Percentiles rank a stretch among this genome's conserved stretches.
Evolutionary conservation across 2,113 vertebrate species (phyloP).

Genomic region (Sebastes schlegelii): DNA sequence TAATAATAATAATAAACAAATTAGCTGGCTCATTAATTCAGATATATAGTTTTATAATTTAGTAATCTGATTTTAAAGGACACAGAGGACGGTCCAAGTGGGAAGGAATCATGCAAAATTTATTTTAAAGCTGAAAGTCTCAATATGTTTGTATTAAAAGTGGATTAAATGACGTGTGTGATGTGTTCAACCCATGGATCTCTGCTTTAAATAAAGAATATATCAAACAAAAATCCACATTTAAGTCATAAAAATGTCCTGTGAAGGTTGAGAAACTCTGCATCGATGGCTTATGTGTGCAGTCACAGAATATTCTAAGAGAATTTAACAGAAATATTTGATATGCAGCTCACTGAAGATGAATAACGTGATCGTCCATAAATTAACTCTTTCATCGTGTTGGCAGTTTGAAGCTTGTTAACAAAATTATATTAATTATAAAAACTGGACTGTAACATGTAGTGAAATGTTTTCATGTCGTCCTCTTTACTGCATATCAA

Average conservation of each 20-base stretch:
- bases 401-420: constrained; percentile 62
- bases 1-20: background rate
- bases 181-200: background rate
- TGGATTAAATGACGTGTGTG: background rate
- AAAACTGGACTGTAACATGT: constrained; percentile 12
- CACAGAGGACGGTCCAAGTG: background rate
- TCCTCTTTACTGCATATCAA: background rate
- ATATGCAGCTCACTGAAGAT: constrained; percentile 21
- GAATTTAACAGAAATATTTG: background rate
- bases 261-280: constrained; percentile 31
- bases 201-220: background rate
- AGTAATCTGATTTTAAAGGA: background rate
- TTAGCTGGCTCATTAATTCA: background rate
- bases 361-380: background rate
- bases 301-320: background rate
- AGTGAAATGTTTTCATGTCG: background rate
- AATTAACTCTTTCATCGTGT: background rate
- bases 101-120: background rate
- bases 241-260: background rate
- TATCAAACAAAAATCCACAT: background rate
- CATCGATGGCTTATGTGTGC: background rate
- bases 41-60: background rate
- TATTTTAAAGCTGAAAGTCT: background rate
- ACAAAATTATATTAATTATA: background rate
- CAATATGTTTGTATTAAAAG: background rate